Evolutionary conservation across 2,797 vertebrate species (phyloP), one percentile per base, ranked within the genome.

Genomic region (Streptopelia turtur): DNA sequence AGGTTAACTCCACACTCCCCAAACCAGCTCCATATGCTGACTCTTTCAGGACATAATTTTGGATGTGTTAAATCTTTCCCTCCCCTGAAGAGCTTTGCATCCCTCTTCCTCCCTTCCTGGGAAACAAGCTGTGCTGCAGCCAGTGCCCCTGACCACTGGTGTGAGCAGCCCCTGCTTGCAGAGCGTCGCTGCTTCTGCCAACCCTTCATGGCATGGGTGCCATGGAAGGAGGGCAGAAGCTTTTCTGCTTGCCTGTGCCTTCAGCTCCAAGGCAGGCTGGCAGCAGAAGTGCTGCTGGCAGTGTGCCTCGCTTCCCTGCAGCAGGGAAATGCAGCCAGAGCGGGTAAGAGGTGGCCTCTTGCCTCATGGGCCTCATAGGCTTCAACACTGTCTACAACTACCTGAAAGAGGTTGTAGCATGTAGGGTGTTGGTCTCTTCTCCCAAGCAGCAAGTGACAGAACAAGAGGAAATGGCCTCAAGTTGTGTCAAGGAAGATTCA

Each of bases 161-260:
- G 6, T 1, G 1, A 59, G 28, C 23, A 47, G 43, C 14, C 16
- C n/a, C 28, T 35, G 11, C 39, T 35, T 16, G n/a, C 27, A 18
- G 55, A 53, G 13, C 25, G 11, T 33, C 13, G 52, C 25, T 77
- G 59, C 20, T 2, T 2, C 56, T 1, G 4, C 9, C 23, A 47
- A 11, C 11, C 4, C 33, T 20, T 2, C 0, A 50, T 16, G 11
- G 37, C 63, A 28, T 0, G 0, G 31, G 74, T 22, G 18, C 11
- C 1, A 4, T 31, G n/a, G 24, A 43, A 45, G 57, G 39, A 49
- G 31, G 24, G 20, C 35, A 49, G n/a, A 24, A 33, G 61, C 13
- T 57, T 84, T 69, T 45, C 50, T 31, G 33, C 37, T 24, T 56
- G 49, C 28, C 53, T 63, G 41, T 52, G 28, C 43, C 50, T 37